Evolutionary conservation across 1,140 invertebrate species (phyloP), one percentile per base, ranked within the genome.

Genomic region (Micrasema longulum): DNA sequence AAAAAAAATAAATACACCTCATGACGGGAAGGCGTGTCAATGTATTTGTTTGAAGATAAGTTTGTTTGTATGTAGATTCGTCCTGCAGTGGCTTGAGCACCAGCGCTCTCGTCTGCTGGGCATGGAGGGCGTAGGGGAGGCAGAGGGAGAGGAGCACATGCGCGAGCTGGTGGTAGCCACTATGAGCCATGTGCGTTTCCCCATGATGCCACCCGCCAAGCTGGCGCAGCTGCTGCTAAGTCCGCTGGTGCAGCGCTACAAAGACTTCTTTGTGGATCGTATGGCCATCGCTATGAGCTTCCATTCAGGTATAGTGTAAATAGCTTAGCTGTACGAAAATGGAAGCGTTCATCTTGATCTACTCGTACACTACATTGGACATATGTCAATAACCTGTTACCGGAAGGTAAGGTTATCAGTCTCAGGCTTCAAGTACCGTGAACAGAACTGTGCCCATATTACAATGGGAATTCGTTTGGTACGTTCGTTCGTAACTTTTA

Each of bases 281-380:
- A 95, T 97, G 90, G 91, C 92, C 0, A 91, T 94, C 64, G 94
- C 93, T 1, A 95, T 97, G 92, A 91, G 90, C 70, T 96, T 94
- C 81, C 95, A 97, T 79, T 92, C 92, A 14, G 91, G 92, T 77
- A 85, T 52, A 20, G n/a, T n/a, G n/a, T n/a, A n/a, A n/a, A n/a
- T n/a, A 18, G 11, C 1, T 18, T 50, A 2, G n/a, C 20, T n/a
- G n/a, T n/a, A n/a, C 12, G 36, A 7, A 38, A 38, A 38, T 38
- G 12, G 36, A 38, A 38, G 5, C 6, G 36, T 38, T 38, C 36
- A 7, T 38, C 36, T 12, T 12, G 12, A 38, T 38, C 36, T 38
- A 38, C 36, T 5, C 12, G 12, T 38, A 12, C 36, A 38, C 36
- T 12, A 5, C 5, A 38, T 38, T 38, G 36, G 6, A n/a, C n/a